These are phyloP conservation scores for Tortrix viridana DNA, from an alignment of 2,888 invertebrate species.

Conservation along the genomic window DNA sequence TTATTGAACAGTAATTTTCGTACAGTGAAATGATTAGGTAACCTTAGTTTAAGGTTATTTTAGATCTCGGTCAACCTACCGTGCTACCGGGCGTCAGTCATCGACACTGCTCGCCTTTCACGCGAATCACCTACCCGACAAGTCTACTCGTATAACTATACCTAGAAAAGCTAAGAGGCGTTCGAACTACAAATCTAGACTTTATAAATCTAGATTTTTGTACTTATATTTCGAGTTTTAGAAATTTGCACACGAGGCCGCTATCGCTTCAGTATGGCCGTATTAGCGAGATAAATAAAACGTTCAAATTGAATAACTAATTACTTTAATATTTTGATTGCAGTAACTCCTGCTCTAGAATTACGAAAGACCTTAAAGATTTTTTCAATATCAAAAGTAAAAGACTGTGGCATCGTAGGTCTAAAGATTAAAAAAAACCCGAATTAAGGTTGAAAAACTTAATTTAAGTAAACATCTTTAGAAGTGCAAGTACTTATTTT, in stretches of 20 bases:
- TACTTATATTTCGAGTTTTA: not conserved
- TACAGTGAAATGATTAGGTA: slow-evolving; percentile 4
- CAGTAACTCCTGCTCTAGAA: no score
- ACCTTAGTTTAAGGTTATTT: slow-evolving; percentile 37
- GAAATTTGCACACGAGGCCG: not conserved
- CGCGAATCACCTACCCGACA: slow-evolving; percentile 52
- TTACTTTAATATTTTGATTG: no score
- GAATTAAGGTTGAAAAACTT: no score
- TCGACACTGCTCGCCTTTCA: slow-evolving; percentile 59
- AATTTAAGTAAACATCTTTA: no score
- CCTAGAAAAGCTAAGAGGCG: slow-evolving; percentile 8
- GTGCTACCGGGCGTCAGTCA: slow-evolving; percentile 47
- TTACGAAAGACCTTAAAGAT: no score
- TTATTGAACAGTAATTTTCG: not conserved
- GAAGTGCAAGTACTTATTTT: no score
- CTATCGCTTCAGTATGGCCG: no score
- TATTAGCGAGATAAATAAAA: no score
- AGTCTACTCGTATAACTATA: slow-evolving; percentile 40
- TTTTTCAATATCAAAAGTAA: no score
- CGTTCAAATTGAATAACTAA: no score
- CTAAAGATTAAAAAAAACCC: no score
- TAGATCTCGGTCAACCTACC: slow-evolving; percentile 14
- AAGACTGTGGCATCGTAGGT: no score
- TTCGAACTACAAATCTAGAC: slow-evolving; percentile 28
- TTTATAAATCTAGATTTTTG: not conserved